These are phyloP conservation scores for Eidolon dupreanum DNA, from an alignment of 2,797 vertebrate species.

Conservation along the genomic window DNA sequence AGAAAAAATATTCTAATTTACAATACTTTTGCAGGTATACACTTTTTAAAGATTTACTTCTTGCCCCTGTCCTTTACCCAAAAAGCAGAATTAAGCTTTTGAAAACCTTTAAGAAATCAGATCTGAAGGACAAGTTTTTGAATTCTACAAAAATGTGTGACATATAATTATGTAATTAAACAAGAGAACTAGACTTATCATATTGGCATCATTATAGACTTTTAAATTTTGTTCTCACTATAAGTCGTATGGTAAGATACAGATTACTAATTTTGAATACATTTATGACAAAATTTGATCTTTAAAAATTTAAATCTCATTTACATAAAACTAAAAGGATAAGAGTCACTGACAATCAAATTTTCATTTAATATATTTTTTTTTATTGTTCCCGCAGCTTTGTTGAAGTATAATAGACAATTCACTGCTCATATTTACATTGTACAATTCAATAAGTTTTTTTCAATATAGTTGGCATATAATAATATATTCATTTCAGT, in stretches of 20 bases:
- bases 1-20: background rate
- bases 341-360: conserved; percentile 77
- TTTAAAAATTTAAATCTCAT: conserved; percentile 81
- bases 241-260: background rate
- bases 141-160: background rate
- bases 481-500: too few species aligned
- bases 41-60: background rate
- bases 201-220: background rate
- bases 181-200: background rate
- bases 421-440: too few species aligned
- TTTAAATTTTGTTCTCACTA: background rate
- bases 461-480: too few species aligned
- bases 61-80: background rate
- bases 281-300: background rate
- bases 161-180: background rate
- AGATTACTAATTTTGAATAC: background rate
- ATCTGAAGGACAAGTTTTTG: background rate
- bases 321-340: conserved; percentile 83
- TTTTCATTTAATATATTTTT: conserved; percentile 76
- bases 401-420: too few species aligned
- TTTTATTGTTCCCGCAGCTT: too few species aligned
- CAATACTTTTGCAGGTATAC: background rate
- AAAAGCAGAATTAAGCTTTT: background rate
- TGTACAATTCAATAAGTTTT: too few species aligned
- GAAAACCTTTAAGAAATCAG: background rate